A percentile compares a stretch with the other conserved stretches of the same genome.
Evolutionary conservation across 2,888 invertebrate genomes (phyloP).

Genomic region (Elegia similella): DNA sequence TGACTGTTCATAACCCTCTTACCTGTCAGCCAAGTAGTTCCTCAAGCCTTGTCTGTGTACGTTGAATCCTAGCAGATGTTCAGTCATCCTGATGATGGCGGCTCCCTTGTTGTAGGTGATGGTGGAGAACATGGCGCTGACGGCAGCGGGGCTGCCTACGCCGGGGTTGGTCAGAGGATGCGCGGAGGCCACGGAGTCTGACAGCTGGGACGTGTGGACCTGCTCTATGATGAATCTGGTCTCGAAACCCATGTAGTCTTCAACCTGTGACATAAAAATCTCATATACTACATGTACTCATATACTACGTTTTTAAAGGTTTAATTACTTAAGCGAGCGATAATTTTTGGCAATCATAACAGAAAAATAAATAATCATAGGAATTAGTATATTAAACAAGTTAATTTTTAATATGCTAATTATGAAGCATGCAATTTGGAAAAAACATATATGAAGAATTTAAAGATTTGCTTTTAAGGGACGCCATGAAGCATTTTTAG

Average conservation of each 20-base stretch:
- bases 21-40: conserved; percentile 78
- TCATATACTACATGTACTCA: too few relatives aligned
- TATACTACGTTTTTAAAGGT: too few relatives aligned
- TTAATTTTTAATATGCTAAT: too few relatives aligned
- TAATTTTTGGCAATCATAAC: too few relatives aligned
- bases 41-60: conserved; percentile 79
- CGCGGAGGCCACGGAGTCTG: conserved; percentile 80
- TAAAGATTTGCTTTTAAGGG: too few relatives aligned
- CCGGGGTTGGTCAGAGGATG: conserved; percentile 81
- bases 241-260: conserved; percentile 83
- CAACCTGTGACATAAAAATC: conserved; percentile 76
- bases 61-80: conserved; percentile 79
- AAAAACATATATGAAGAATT: too few relatives aligned
- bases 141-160: conserved; percentile 80
- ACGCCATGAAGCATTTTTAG: too few relatives aligned
- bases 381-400: too few relatives aligned
- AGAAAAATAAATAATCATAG: too few relatives aligned
- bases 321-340: too few relatives aligned
- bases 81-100: conserved; percentile 85
- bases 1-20: conserved; percentile 37
- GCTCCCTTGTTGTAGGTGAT: conserved; percentile 87
- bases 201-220: conserved; percentile 83
- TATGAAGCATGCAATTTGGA: too few relatives aligned
- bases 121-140: conserved; percentile 83
- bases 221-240: conserved; percentile 87